Evolutionary conservation across 2,113 vertebrate genomes (phyloP), one percentile per base, ranked within the genome.

Genomic region (Gobius niger): DNA sequence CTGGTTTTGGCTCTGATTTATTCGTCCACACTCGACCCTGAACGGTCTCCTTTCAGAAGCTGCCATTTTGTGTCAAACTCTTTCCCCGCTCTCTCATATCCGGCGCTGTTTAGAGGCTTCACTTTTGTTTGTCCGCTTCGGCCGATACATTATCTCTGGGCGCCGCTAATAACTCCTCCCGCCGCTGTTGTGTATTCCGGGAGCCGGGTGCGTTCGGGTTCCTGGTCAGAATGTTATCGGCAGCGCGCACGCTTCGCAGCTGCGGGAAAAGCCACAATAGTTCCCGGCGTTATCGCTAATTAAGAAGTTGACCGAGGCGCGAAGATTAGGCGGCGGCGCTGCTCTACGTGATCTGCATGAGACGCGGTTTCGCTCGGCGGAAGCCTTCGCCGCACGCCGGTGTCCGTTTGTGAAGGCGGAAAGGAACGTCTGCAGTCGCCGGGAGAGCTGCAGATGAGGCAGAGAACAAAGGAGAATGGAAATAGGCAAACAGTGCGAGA

Each of bases 291-390:
- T 94, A 91, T 90, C 92, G 94, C 92, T 95, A 95, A 96, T 96
- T 94, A 95, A 92, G 90, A 92, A 93, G 92, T 88, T 91, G 94
- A 93, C 90, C 92, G 93, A 91, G 93, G 94, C 92, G 76, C 94
- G 91, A 93, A 89, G 87, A 92, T 93, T 93, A 90, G 89, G 90
- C 93, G 91, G 89, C 89, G 74, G 74, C 87, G 87, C 90, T 83
- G 83, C 90, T 83, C 87, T 81, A 81, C 90, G 89, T 93, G 88
- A 87, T 91, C 78, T 67, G 67, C 75, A 78, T 86, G 71, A 34
- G 67, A 34, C 57, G 71, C 63, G 12, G 70, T 34, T 34, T 24
- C 44, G 62, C 71, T 19, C 19, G 57, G 68, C 72, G 75, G 60
- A 12, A 69, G 65, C 70, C 82, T 82, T 82, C 72, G 78, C 68